Base-by-base conservation (phyloP, 2,797 vertebrate genomes). In the Argentina silus region DNA sequence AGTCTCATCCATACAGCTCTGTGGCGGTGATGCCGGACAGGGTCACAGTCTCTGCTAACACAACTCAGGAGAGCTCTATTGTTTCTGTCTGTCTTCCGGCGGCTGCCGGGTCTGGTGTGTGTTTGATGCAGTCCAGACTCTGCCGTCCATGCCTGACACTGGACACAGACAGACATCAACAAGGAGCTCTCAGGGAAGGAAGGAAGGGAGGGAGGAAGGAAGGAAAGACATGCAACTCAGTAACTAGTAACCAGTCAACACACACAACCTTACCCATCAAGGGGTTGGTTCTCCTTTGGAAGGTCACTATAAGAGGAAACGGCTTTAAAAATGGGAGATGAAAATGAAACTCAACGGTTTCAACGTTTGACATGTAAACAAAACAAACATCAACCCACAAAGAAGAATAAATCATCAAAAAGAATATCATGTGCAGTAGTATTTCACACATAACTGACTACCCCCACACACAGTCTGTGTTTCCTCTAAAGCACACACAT, bases 111-210 rank as follows among this genome's bases (percentile, higher is more conserved):
- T 91, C 87, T 92, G 91, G 80, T 84, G 82, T 69, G 73, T 47
- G 76, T 87, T 91, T 91, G 88, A 92, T 90, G 83, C 81, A 87
- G 78, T 86, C 85, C 90, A 91, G 90, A 84, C 84, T 79, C 75
- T 53, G 68, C 69, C 72, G 81, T 74, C 73, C 65, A 50, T 11
- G 10, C 78, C 67, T 73, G 75, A 81, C 81, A 85, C 70, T 47
- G 72, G 83, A 77, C 78, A 73, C 12, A 50, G 55, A 27, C 80
- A 82, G 76, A 80, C 76, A 61, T 36, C 44, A 47, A 71, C 47
- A 53, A 11, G 43, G 27, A 36, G 27, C 27, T 36, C 27, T n/a
- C 1, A 36, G 27, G 27, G 27, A 36, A 36, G 27, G 27, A 36
- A 1, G 27, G 27, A 4, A 51, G 43, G 17, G 12, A 15, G 89